Evolutionary conservation across 2,113 vertebrate genomes (phyloP).

Genomic region (Apistogramma diplotaenia): DNA sequence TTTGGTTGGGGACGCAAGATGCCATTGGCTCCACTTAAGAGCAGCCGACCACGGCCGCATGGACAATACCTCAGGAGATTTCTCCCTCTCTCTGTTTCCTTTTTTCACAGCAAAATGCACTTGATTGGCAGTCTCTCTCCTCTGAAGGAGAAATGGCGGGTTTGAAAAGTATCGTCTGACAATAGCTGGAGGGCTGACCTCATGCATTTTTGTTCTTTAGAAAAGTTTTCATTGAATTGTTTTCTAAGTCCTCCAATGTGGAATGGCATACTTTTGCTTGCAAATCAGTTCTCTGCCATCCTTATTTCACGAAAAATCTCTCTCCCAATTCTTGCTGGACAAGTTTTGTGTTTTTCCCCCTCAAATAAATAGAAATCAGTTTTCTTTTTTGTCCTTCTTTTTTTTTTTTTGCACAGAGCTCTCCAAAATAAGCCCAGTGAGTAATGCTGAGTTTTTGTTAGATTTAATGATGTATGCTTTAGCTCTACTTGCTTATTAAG

Average conservation of each 20-base stretch:
- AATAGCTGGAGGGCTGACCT: slow-evolving; percentile 66
- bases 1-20: slow-evolving; percentile 62
- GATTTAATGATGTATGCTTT: slow-evolving; percentile 75
- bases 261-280: slow-evolving; percentile 59
- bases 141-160: slow-evolving; percentile 55
- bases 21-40: slow-evolving; percentile 68
- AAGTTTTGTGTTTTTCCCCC: slow-evolving; percentile 55
- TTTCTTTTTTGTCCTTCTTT: neutral
- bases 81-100: slow-evolving; percentile 50
- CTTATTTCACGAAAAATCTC: slow-evolving; percentile 23
- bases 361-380: slow-evolving; percentile 64
- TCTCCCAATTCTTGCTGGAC: slow-evolving; percentile 23
- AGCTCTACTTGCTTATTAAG: slow-evolving; percentile 73
- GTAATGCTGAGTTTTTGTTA: slow-evolving; percentile 53
- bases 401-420: slow-evolving; percentile 24
- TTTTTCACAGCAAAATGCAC: slow-evolving; percentile 67
- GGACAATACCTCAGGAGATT: slow-evolving; percentile 65
- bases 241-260: slow-evolving; percentile 42
- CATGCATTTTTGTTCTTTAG: slow-evolving; percentile 64
- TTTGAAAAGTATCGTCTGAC: slow-evolving; percentile 68
- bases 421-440: slow-evolving; percentile 63
- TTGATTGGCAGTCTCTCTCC: slow-evolving; percentile 73
- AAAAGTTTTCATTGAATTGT: slow-evolving; percentile 54
- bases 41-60: slow-evolving; percentile 52
- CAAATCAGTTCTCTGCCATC: slow-evolving; percentile 29